Percentiles rank a stretch among this genome's conserved stretches.
Evolutionary conservation across 2,113 vertebrate genomes (phyloP).

Genomic region (Brachionichthys hirsutus): DNA sequence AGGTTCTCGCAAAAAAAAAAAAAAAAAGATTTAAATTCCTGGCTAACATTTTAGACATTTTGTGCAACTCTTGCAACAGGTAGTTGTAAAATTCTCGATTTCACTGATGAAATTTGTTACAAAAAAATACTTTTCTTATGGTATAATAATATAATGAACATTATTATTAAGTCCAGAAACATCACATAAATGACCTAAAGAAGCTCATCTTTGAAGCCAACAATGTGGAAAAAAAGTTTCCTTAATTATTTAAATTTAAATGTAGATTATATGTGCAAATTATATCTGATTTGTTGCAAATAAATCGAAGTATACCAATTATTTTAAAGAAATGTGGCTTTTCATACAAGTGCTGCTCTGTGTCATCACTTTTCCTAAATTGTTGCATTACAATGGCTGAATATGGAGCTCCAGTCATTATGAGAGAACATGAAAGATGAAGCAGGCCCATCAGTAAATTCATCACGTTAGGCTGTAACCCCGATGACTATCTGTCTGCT

Average conservation of each 20-base stretch:
- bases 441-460: slow-evolving; percentile 19
- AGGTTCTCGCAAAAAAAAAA: too few species aligned
- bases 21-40: too few species aligned
- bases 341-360: not conserved
- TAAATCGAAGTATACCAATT: not conserved
- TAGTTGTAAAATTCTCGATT: too few species aligned
- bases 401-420: not conserved
- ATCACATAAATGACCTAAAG: not conserved
- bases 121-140: not conserved
- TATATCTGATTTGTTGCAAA: too few species aligned
- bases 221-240: not conserved
- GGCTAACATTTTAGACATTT: too few species aligned
- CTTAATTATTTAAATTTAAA: not conserved
- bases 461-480: slow-evolving; percentile 16
- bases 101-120: too few species aligned
- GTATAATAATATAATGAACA: not conserved
- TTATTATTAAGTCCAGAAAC: not conserved
- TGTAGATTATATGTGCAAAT: not conserved
- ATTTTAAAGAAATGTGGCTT: not conserved
- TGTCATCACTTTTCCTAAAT: not conserved
- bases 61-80: too few species aligned
- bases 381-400: not conserved
- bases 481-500: not conserved
- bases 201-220: not conserved
- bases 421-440: not conserved